Conservation (phyloP, 2,888 invertebrate species). For the Idaea dimidiata region DNA sequence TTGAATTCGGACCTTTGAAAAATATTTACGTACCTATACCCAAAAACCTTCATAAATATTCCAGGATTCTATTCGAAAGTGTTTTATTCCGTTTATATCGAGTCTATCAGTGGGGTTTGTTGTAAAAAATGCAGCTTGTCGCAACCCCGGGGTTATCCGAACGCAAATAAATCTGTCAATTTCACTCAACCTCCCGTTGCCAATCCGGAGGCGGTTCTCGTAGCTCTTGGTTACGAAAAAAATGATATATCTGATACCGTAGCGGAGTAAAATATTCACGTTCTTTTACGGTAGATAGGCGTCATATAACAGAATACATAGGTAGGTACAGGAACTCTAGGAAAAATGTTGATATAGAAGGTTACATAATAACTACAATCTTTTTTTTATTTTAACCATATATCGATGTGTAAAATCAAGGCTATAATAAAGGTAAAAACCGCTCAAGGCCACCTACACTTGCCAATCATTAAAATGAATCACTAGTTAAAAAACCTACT, state of each 20-base stretch:
- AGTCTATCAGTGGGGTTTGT: slow-evolving; percentile 29
- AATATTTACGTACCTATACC: background rate
- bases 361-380: no score
- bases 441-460: no score
- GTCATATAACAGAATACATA: no score
- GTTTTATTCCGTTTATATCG: slow-evolving; percentile 5
- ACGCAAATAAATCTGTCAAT: slow-evolving; percentile 79
- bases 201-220: slow-evolving; percentile 40
- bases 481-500: no score
- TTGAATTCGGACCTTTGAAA: background rate
- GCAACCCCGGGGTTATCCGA: slow-evolving; percentile 64
- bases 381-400: no score
- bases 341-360: no score
- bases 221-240: slow-evolving; percentile 16
- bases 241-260: slow-evolving; percentile 8
- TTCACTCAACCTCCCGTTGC: slow-evolving; percentile 69
- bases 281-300: no score
- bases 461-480: no score
- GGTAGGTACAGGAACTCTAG: no score
- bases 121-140: slow-evolving; percentile 70
- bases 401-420: no score
- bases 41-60: slow-evolving; percentile 1
- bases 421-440: no score
- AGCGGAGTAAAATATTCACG: background rate
- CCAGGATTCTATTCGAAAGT: slow-evolving; percentile 1